Conservation (phyloP, 2,888 invertebrate genomes). For the Mesoligia furuncula region DNA sequence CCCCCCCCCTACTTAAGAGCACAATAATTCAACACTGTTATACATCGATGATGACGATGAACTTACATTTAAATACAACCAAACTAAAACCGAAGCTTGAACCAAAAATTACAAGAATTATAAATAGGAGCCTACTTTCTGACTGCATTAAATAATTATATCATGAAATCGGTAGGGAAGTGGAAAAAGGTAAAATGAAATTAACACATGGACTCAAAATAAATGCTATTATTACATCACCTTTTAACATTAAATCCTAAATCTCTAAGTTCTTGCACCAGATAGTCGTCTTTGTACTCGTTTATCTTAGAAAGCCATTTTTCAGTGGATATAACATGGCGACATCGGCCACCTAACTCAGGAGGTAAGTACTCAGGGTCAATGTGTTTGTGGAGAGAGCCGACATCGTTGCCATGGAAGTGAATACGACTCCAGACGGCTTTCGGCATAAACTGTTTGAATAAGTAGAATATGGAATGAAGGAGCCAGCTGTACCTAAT, state of each 20-base stretch:
- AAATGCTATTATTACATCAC: constrained; percentile 21
- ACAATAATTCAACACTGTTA: not conserved
- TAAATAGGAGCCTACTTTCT: not conserved
- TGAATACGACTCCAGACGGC: constrained; percentile 90
- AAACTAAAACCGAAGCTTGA: not conserved
- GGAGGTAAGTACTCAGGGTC: constrained; percentile 81
- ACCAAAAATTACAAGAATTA: not conserved
- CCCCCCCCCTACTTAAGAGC: no score
- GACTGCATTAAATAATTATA: not conserved
- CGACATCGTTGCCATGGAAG: constrained; percentile 84
- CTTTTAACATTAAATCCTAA: constrained; percentile 89
- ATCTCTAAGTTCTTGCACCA: constrained; percentile 91
- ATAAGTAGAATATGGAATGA: constrained; percentile 93
- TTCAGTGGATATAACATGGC: constrained; percentile 90
- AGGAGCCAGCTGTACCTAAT: constrained; percentile 95
- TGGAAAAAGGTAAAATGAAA: constrained; percentile 9
- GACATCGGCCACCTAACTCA: constrained; percentile 87
- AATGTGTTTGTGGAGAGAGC: constrained; percentile 82
- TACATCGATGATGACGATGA: not conserved
- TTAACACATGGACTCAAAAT: not conserved
- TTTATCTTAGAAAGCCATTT: constrained; percentile 91
- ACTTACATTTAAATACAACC: not conserved
- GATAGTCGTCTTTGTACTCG: constrained; percentile 86
- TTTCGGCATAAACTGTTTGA: constrained; percentile 93
- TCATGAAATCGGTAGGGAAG: not conserved